Evolutionary conservation across 2,113 vertebrate genomes (phyloP).

Genomic region (Anguilla japonica): DNA sequence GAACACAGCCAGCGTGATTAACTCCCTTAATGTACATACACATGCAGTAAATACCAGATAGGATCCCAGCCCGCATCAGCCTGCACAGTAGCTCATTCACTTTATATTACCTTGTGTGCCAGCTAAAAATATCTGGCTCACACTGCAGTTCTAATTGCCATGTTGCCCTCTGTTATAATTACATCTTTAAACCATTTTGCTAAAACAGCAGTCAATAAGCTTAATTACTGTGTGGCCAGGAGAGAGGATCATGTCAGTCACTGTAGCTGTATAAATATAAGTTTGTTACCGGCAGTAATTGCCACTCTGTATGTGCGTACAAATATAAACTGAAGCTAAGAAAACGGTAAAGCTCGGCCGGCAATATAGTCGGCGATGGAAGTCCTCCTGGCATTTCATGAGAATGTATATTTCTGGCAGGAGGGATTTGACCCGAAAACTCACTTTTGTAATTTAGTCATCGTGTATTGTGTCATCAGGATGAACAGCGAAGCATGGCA

Average conservation of each 20-base stretch:
- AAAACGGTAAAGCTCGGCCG: constrained; percentile 48
- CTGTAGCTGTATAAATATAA: constrained; percentile 66
- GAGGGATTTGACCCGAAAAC: background rate
- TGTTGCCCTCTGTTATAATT: constrained; percentile 67
- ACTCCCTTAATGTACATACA: background rate
- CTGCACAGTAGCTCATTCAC: constrained; percentile 64
- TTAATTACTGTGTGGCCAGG: constrained; percentile 69
- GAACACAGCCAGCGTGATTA: background rate
- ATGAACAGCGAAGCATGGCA: background rate
- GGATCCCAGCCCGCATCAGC: background rate
- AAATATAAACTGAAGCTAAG: constrained; percentile 48
- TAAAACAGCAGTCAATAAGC: constrained; percentile 65
- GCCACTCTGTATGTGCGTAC: constrained; percentile 52
- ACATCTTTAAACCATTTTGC: constrained; percentile 59
- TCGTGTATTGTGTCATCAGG: background rate
- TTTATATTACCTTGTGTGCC: constrained; percentile 58
- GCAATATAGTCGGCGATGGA: constrained; percentile 25
- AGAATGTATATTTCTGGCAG: constrained; percentile 27
- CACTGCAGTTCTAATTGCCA: constrained; percentile 70
- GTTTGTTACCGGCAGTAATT: constrained; percentile 57
- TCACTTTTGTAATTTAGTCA: background rate
- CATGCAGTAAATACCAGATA: constrained; percentile 11
- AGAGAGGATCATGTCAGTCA: constrained; percentile 66
- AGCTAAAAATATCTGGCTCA: constrained; percentile 71
- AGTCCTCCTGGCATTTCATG: background rate